These are phyloP conservation scores for Crenichthys baileyi DNA, from an alignment of 2,797 vertebrate species.

Conservation along the genomic window DNA sequence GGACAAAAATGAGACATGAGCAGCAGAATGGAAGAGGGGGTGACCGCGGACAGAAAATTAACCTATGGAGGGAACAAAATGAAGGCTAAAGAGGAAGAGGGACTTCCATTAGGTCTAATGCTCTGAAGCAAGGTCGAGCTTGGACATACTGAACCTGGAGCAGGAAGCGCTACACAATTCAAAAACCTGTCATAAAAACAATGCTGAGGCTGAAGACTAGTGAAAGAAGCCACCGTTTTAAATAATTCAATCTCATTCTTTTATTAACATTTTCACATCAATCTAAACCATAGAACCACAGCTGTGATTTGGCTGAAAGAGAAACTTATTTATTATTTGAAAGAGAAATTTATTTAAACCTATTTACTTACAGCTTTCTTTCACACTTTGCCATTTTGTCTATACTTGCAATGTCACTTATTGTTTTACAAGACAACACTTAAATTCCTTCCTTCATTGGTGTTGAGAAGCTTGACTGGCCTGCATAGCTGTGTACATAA, in stretches of 20 bases:
- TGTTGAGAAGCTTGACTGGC: no score
- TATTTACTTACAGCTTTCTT: background rate
- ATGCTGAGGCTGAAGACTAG: slow-evolving; percentile 16
- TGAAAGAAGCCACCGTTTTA: background rate
- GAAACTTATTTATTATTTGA: no score
- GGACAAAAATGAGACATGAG: slow-evolving; percentile 14
- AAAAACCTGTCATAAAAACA: slow-evolving; percentile 19
- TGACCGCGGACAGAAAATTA: slow-evolving; percentile 71
- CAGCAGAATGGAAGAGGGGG: slow-evolving; percentile 14
- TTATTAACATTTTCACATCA: background rate
- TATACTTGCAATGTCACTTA: background rate
- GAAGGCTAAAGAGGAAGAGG: slow-evolving; percentile 35
- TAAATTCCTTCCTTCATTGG: background rate
- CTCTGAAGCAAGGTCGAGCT: slow-evolving; percentile 62
- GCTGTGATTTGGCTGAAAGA: background rate
- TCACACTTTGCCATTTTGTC: background rate
- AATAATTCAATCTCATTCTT: background rate
- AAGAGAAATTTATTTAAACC: background rate
- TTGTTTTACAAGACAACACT: background rate
- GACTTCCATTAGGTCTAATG: slow-evolving; percentile 67
- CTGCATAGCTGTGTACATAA: background rate
- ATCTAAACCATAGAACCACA: slow-evolving; percentile 1
- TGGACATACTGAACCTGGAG: slow-evolving; percentile 37
- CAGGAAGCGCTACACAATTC: slow-evolving; percentile 29
- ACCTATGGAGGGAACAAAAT: slow-evolving; percentile 50